Conservation (phyloP, 2,113 vertebrate species). For the Chaetodon trifascialis region DNA sequence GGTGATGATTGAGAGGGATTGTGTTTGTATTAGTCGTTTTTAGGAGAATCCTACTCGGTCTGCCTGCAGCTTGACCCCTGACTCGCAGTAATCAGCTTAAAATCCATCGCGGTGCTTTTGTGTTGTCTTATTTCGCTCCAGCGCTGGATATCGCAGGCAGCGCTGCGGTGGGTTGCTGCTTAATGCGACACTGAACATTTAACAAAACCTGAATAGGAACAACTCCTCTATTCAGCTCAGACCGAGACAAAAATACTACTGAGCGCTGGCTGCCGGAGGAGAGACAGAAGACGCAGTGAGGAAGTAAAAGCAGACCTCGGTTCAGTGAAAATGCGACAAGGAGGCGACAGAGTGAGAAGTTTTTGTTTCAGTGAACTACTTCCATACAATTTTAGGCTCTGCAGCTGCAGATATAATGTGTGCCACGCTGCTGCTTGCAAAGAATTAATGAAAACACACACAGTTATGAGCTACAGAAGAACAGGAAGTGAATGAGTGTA, state of each 20-base stretch:
- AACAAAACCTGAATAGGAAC: conserved; percentile 19
- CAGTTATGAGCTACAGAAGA: too few species aligned
- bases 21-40: too few species aligned
- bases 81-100: conserved; percentile 20
- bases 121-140: conserved; percentile 4
- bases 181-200: neutral
- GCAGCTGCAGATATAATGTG: neutral
- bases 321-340: conserved; percentile 34
- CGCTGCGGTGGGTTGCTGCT: neutral
- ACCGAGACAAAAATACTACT: conserved; percentile 46
- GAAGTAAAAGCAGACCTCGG: neutral
- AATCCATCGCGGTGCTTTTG: conserved; percentile 5
- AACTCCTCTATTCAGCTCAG: conserved; percentile 24
- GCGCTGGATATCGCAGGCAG: conserved; percentile 7
- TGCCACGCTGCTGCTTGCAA: neutral
- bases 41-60: too few species aligned
- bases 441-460: neutral
- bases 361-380: conserved; percentile 36
- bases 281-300: conserved; percentile 1
- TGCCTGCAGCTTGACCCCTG: neutral
- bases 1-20: neutral
- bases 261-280: conserved; percentile 18
- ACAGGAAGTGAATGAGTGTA: neutral
- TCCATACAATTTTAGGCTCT: neutral
- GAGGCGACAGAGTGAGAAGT: conserved; percentile 31